Conservation (phyloP, 1,140 invertebrate species). For the Antheraea mylitta region DNA sequence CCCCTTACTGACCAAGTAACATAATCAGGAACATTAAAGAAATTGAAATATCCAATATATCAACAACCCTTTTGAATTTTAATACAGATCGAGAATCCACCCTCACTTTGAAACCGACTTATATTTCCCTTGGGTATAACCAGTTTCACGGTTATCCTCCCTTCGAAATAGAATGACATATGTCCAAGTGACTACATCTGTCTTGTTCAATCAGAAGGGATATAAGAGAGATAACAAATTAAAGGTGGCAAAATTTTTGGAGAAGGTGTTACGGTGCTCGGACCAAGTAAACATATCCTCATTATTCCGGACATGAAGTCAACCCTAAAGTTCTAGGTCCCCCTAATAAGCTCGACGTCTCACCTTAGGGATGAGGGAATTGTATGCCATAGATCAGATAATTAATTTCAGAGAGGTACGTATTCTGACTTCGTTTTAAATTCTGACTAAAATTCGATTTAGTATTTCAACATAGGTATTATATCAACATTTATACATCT, state of each 20-base stretch:
- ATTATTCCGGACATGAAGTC: slow-evolving; percentile 51
- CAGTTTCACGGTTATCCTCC: slow-evolving; percentile 45
- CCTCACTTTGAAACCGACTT: slow-evolving; percentile 48
- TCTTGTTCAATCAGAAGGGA: slow-evolving; percentile 23
- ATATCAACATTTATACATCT: background rate
- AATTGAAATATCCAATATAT: slow-evolving; percentile 51
- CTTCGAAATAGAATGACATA: slow-evolving; percentile 39
- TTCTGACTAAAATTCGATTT: too few species aligned
- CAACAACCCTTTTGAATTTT: slow-evolving; percentile 53
- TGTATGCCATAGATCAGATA: slow-evolving; percentile 40
- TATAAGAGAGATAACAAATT: slow-evolving; percentile 5
- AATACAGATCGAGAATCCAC: slow-evolving; percentile 61
- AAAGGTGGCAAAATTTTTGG: slow-evolving; percentile 15
- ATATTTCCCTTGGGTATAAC: slow-evolving; percentile 64
- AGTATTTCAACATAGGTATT: background rate
- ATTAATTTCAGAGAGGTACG: background rate
- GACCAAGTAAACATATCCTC: slow-evolving; percentile 53
- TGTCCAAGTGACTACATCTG: slow-evolving; percentile 19
- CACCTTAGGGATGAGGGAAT: slow-evolving; percentile 64
- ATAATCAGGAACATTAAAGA: slow-evolving; percentile 41
- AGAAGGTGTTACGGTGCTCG: slow-evolving; percentile 33
- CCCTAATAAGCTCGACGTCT: slow-evolving; percentile 70
- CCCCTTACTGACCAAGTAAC: slow-evolving; percentile 12
- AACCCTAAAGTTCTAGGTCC: slow-evolving; percentile 72
- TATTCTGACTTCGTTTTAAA: background rate